These are phyloP conservation scores for Dendrolimus punctatus DNA, from an alignment of 1,140 invertebrate genomes.

Conservation along the genomic window DNA sequence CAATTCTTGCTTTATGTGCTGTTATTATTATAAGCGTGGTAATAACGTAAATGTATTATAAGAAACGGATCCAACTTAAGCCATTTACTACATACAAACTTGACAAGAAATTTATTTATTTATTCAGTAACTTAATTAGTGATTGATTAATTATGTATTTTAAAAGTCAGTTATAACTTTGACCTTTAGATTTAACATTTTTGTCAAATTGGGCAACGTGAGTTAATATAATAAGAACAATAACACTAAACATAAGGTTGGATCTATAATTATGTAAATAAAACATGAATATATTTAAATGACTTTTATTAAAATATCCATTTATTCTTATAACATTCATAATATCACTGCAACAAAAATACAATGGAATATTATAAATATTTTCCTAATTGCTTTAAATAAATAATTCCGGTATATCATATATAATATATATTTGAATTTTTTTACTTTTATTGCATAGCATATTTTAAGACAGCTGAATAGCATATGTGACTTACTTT, in stretches of 20 bases:
- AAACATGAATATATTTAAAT: slow-evolving; percentile 64
- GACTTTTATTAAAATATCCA: slow-evolving; percentile 71
- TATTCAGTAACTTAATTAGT: no score
- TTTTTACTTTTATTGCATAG: slow-evolving; percentile 17
- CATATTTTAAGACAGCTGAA: slow-evolving; percentile 1
- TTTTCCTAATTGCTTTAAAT: slow-evolving; percentile 62
- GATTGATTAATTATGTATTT: no score
- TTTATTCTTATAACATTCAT: slow-evolving; percentile 71
- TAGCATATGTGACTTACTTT: slow-evolving; percentile 11
- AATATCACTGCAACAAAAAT: slow-evolving; percentile 71
- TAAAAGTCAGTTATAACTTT: no score
- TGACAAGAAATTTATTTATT: no score
- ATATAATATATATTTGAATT: slow-evolving; percentile 54
- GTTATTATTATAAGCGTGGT: no score
- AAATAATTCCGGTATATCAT: slow-evolving; percentile 44
- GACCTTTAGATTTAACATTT: no score
- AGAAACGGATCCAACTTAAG: no score
- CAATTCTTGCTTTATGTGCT: no score
- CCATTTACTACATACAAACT: no score
- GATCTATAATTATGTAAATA: slow-evolving; percentile 17
- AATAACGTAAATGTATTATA: no score
- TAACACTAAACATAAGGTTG: background rate
- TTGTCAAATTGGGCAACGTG: no score
- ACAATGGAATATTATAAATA: slow-evolving; percentile 69
- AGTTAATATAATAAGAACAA: no score